These are phyloP conservation scores for Habropoda laboriosa DNA, from an alignment of 1,140 invertebrate species.

Conservation along the genomic window DNA sequence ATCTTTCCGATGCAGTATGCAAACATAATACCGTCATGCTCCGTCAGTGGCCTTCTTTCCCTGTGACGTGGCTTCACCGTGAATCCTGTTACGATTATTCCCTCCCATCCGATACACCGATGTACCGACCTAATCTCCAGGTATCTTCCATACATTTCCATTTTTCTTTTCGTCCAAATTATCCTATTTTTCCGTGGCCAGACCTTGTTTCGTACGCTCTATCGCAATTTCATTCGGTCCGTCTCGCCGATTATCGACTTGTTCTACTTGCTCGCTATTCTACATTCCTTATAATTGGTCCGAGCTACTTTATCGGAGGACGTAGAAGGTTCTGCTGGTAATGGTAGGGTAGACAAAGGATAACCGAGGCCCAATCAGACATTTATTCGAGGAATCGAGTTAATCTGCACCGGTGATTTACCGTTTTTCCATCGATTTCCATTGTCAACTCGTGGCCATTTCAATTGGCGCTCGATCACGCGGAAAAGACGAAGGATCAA, in stretches of 20 bases:
- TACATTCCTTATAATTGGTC: neutral
- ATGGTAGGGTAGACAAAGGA: neutral
- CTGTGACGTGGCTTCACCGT: neutral
- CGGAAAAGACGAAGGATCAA: constrained; percentile 20
- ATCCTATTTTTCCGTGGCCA: no score
- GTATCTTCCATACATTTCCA: neutral
- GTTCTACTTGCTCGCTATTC: neutral
- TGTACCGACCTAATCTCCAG: neutral
- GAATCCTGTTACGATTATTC: neutral
- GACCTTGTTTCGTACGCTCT: no score
- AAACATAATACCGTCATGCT: constrained; percentile 24
- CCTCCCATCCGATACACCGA: neutral
- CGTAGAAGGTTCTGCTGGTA: no score
- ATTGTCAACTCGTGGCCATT: constrained; percentile 16
- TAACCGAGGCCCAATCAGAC: neutral
- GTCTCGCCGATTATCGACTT: neutral
- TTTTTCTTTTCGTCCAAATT: neutral
- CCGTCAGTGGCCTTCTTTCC: neutral
- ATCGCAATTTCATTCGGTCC: no score
- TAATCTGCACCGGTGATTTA: neutral
- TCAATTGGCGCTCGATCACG: constrained; percentile 7
- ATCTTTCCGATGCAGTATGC: constrained; percentile 21
- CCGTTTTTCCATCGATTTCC: constrained; percentile 11
- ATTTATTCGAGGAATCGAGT: constrained; percentile 15
- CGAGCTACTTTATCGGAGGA: neutral